Evolutionary conservation across 1,140 invertebrate species (phyloP), one percentile per base, ranked within the genome.

Genomic region (Theocolax elegans): DNA sequence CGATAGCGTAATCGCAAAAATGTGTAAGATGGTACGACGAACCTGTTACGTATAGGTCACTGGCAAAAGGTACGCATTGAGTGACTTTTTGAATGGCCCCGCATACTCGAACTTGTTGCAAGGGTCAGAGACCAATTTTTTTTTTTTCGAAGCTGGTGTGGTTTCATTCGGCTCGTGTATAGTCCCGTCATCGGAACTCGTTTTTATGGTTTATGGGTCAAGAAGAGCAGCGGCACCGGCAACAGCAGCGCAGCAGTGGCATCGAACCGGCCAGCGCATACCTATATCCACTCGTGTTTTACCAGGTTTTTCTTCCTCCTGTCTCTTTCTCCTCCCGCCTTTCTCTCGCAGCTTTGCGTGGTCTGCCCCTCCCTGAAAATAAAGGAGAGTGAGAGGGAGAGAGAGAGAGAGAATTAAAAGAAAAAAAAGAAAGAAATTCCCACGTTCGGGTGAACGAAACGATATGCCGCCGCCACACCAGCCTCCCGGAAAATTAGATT

Each of bases 131-230:
- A 19, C 15, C 31, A 49, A 68, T 68, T 59, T 60, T n/a, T n/a
- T n/a, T n/a, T n/a, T n/a, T n/a, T n/a, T n/a, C n/a, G n/a, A n/a
- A n/a, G n/a, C n/a, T n/a, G n/a, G n/a, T n/a, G n/a, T n/a, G n/a
- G n/a, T n/a, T n/a, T n/a, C n/a, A n/a, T n/a, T n/a, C n/a, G n/a
- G n/a, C n/a, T n/a, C n/a, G n/a, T n/a, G n/a, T n/a, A n/a, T n/a
- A n/a, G n/a, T 58, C 67, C 58, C 71, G 70, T 79, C 77, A 78
- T 79, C 75, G 70, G 71, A 80, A 82, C 79, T 78, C 75, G 79
- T 81, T 80, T 77, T 72, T 75, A 77, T 81, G 74, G 23, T 82
- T 83, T 82, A 79, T 80, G 76, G 76, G 77, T 81, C 77, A 79
- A 76, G 73, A 35, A 35, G 10, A 10, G 31, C 10, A 35, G 4